Conservation (phyloP, 2,888 invertebrate species). For the Smittia sp. region DNA sequence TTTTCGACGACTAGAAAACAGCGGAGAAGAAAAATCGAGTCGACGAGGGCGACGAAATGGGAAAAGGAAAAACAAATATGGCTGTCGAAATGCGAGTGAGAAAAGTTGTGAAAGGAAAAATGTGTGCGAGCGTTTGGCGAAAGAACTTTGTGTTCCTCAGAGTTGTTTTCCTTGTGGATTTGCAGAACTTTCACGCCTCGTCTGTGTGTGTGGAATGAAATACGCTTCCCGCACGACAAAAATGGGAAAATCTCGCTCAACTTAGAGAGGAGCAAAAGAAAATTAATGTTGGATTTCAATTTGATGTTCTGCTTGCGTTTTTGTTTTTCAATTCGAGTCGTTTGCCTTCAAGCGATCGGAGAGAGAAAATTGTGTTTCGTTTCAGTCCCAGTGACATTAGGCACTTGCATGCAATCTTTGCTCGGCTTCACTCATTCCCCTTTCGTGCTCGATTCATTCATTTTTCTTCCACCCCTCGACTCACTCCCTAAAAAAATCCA, state of each 20-base stretch:
- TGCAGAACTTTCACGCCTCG: neutral
- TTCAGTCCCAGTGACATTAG: too few species aligned
- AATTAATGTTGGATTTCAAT: neutral
- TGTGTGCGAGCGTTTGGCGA: neutral
- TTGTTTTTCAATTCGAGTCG: neutral
- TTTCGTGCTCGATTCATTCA: too few species aligned
- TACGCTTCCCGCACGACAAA: neutral
- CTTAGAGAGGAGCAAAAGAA: neutral
- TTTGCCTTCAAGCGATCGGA: neutral
- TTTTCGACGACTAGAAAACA: neutral
- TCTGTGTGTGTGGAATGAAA: neutral
- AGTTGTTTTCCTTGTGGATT: too few species aligned
- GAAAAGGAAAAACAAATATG: constrained; percentile 34
- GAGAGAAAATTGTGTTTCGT: neutral
- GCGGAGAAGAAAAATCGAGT: neutral
- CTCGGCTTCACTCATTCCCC: too few species aligned
- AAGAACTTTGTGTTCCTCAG: neutral
- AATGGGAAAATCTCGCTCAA: neutral
- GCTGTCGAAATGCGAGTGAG: constrained; percentile 14
- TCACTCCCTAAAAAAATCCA: too few species aligned
- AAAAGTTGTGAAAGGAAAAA: constrained; percentile 16
- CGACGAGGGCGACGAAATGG: neutral
- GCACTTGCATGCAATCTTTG: too few species aligned
- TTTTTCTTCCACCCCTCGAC: too few species aligned
- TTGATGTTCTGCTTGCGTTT: neutral